Percentiles rank a stretch among this genome's conserved stretches.
phyloP scores from a whole-genome alignment of 2,113 vertebrate genomes.

The Mystacornis crossleyi region DNA sequence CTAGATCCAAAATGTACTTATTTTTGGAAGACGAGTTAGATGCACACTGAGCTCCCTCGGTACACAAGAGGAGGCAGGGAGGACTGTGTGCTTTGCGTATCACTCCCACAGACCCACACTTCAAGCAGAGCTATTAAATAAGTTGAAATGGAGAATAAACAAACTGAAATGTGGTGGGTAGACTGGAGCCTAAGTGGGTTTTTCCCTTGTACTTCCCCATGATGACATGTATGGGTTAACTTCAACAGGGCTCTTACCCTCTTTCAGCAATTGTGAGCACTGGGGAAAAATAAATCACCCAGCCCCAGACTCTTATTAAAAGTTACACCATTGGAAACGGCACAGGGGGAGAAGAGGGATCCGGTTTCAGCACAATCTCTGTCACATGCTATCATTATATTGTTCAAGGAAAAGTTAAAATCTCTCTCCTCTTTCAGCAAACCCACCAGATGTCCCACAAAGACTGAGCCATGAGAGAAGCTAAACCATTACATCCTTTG shows the following conservation, averaged over 20 bases:
- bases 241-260: constrained; percentile 38
- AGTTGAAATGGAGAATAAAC: not conserved
- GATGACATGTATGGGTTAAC: constrained; percentile 56
- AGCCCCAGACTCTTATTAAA: constrained; percentile 67
- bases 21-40: constrained; percentile 10
- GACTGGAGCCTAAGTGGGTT: not conserved
- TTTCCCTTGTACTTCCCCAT: not conserved
- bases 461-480: not conserved
- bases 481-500: not conserved
- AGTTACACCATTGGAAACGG: constrained; percentile 56
- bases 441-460: constrained; percentile 13
- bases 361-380: constrained; percentile 44
- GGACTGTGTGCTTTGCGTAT: not conserved
- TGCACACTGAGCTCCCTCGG: not conserved
- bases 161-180: not conserved
- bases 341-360: constrained; percentile 45
- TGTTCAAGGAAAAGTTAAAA: constrained; percentile 49
- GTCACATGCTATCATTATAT: constrained; percentile 45
- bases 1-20: not conserved
- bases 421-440: not conserved
- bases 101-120: not conserved
- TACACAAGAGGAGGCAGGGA: not conserved
- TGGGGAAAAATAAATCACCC: constrained; percentile 66
- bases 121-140: not conserved
- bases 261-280: constrained; percentile 45